Evolutionary conservation across 2,888 invertebrate genomes (phyloP).

Genomic region (Melitaea athalia): DNA sequence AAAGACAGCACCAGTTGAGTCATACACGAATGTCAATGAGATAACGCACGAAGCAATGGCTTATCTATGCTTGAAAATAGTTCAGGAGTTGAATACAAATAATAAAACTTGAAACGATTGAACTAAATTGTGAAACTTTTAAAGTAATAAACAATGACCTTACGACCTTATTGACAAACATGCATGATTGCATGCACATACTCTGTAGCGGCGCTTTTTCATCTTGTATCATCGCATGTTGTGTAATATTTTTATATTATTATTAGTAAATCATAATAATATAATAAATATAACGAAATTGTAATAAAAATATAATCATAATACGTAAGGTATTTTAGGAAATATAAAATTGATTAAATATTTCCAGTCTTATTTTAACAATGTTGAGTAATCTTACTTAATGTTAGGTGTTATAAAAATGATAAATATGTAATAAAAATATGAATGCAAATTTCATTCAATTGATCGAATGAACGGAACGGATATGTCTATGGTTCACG

Average conservation of each 20-base stretch:
- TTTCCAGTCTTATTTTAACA: too few relatives aligned
- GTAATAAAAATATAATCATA: too few relatives aligned
- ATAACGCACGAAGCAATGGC: slow-evolving; percentile 31
- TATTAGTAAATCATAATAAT: too few relatives aligned
- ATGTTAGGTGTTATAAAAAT: too few relatives aligned
- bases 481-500: slow-evolving; percentile 35
- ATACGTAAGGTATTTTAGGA: too few relatives aligned
- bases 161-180: background rate
- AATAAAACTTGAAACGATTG: too few relatives aligned
- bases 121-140: background rate
- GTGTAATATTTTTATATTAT: too few relatives aligned
- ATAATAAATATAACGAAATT: too few relatives aligned
- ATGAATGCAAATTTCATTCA: background rate
- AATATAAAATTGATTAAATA: too few relatives aligned
- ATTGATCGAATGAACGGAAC: background rate
- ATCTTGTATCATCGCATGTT: too few relatives aligned
- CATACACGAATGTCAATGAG: slow-evolving; percentile 27
- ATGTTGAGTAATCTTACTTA: too few relatives aligned
- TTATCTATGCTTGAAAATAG: slow-evolving; percentile 3
- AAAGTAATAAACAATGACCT: background rate
- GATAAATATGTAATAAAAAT: background rate
- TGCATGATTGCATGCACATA: too few relatives aligned
- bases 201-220: background rate
- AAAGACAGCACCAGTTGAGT: slow-evolving; percentile 28
- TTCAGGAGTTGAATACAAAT: background rate